Evolutionary conservation across 1,140 invertebrate genomes (phyloP), one percentile per base, ranked within the genome.

Genomic region (Campoletis sonorensis): DNA sequence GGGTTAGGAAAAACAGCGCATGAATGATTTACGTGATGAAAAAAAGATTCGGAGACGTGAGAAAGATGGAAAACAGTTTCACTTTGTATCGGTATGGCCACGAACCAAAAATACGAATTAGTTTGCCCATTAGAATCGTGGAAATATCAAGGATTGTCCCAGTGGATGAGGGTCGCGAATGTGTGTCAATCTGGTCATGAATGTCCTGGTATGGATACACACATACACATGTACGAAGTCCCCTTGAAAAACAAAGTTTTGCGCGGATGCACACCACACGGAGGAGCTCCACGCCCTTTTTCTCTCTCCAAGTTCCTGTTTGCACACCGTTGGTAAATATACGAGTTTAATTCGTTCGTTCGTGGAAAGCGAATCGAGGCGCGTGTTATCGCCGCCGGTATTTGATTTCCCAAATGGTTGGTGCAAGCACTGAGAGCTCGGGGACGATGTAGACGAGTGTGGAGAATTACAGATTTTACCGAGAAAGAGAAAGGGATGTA

Each of bases 341-440:
- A 85, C 80, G 86, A 84, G 83, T 87, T 87, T 87, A 85, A 86
- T 86, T 86, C 84, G 80, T 84, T 84, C 78, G 84, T 82, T 84
- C 58, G 61, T 23, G 45, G 45, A 21, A 21, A 27, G 8, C 16
- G 30, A 18, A 15, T 33, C 21, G 23, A 64, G 23, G 54, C 61
- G 27, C 26, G 78, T 77, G 82, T 83, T 84, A 86, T 84, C 81
- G 77, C 72, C 70, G 72, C 72, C 72, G 78, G 67, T 81, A 80
- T 86, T 86, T 87, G 85, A 87, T 87, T 87, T 86, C 86, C 84
- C 85, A 81, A 86, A 87, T 79, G 84, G 78, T 85, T 76, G 33
- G 54, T 79, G 37, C 49, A 54, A 68, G 70, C 40, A 1, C 37
- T 21, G 37, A 40, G 37, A 51, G 21, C 37, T 26, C 23, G 68